Evolutionary conservation across 2,888 invertebrate genomes (phyloP), one percentile per base, ranked within the genome.

Genomic region (Mimumesa dahlbomi): DNA sequence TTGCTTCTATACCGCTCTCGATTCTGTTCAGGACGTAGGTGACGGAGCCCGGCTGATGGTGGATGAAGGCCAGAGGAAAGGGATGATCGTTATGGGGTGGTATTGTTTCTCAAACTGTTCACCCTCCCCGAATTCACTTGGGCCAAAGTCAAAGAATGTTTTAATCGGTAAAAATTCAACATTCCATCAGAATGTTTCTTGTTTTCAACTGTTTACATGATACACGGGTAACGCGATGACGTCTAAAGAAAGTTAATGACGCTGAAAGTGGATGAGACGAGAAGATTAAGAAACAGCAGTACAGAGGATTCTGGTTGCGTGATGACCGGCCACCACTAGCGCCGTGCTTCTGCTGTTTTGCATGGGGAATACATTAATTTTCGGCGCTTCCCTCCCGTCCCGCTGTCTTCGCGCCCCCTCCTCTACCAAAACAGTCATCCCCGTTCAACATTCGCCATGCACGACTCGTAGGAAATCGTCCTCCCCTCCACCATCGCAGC

Each of bases 1-100:
- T 88, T 87, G 87, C 87, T 85, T 82, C 86, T 86, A 86, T 84
- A 85, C 83, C 84, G 84, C 85, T 84, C 82, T 78, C 79, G 85
- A 86, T 86, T 84, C 82, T 81, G 80, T 90, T 92, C 92, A 75
- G 77, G 77, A 77, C 69, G 90, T 73, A 77, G 91, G 75, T 91
- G 92, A 81, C 92, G 74, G 65, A 72, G 78, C 68, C 75, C 21
- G 63, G 77, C 63, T 75, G 77, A 66, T 58, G 65, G 77, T 74
- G 66, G 77, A 43, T 48, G 63, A 69, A 59, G 68, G 58, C 58
- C 58, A 68, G 69, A 59, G 42, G 59, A 42, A 16, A 36, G 58
- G 45, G 54, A 50, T 19, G 54, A n/a, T n/a, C n/a, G n/a, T n/a
- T n/a, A n/a, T n/a, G n/a, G n/a, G n/a, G n/a, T n/a, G n/a, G n/a